Evolutionary conservation across 2,888 invertebrate species (phyloP).

Genomic region (Philonicus albiceps): DNA sequence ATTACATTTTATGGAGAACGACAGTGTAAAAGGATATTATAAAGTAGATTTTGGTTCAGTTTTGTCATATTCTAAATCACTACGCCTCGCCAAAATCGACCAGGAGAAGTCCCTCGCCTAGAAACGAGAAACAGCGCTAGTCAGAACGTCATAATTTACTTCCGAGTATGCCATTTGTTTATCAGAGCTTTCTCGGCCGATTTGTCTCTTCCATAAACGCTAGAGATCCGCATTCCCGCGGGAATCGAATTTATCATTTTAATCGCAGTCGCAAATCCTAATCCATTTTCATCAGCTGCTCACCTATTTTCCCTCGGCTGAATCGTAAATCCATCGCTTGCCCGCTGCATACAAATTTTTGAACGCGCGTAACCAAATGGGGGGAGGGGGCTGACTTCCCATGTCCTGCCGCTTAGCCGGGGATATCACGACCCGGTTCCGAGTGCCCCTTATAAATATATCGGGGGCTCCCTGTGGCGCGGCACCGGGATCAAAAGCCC

Average conservation of each 20-base stretch:
- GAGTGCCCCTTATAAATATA: constrained; percentile 41
- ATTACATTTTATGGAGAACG: background rate
- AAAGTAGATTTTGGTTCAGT: background rate
- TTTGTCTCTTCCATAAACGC: background rate
- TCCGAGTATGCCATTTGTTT: background rate
- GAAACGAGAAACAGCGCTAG: background rate
- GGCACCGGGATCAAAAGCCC: constrained; percentile 38
- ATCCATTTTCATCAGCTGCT: constrained; percentile 34
- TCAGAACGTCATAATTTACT: background rate
- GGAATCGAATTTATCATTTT: constrained; percentile 29
- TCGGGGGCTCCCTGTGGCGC: background rate
- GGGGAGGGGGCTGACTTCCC: no score
- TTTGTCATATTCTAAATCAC: background rate
- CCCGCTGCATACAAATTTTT: constrained; percentile 39
- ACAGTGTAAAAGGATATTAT: background rate
- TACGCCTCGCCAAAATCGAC: background rate
- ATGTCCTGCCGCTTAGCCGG: background rate
- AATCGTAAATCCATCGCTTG: constrained; percentile 40
- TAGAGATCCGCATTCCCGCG: background rate
- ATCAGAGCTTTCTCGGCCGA: background rate
- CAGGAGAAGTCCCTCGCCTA: background rate
- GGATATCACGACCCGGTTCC: background rate
- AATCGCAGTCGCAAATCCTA: constrained; percentile 33
- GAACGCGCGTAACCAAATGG: background rate
- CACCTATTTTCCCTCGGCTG: constrained; percentile 4